A percentile compares a stretch with the other conserved stretches of the same genome.
Conservation (phyloP, 2,113 vertebrate species). For the Peromyscus leucopus region DNA sequence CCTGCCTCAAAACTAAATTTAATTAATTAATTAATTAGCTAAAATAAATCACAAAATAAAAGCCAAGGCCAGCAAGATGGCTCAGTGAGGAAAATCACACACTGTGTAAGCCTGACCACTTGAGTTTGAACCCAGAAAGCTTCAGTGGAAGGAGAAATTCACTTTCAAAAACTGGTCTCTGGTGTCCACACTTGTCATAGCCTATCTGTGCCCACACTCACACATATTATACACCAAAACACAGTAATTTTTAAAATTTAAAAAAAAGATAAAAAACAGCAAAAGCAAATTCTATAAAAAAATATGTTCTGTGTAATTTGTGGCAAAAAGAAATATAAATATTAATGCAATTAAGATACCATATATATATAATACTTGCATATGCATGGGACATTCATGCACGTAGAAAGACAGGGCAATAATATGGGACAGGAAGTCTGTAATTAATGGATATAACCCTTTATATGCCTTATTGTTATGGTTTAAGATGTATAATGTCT, state of each 20-base stretch:
- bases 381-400: background rate
- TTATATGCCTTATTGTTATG: background rate
- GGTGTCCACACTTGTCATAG: no score
- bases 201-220: background rate
- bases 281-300: conserved; percentile 33
- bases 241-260: background rate
- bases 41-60: background rate
- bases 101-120: no score
- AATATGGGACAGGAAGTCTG: background rate
- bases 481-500: background rate
- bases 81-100: background rate
- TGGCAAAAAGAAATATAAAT: conserved; percentile 4
- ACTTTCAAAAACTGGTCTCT: background rate
- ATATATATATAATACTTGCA: background rate
- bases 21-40: background rate
- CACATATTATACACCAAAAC: background rate
- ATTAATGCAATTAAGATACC: background rate
- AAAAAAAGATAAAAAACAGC: background rate
- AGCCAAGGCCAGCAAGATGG: background rate
- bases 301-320: background rate
- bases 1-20: background rate
- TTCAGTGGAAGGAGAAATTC: background rate
- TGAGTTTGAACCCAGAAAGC: background rate
- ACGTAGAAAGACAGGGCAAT: background rate
- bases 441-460: background rate